Conservation (phyloP, 1,140 invertebrate genomes). For the Drosophila paulistorum region DNA sequence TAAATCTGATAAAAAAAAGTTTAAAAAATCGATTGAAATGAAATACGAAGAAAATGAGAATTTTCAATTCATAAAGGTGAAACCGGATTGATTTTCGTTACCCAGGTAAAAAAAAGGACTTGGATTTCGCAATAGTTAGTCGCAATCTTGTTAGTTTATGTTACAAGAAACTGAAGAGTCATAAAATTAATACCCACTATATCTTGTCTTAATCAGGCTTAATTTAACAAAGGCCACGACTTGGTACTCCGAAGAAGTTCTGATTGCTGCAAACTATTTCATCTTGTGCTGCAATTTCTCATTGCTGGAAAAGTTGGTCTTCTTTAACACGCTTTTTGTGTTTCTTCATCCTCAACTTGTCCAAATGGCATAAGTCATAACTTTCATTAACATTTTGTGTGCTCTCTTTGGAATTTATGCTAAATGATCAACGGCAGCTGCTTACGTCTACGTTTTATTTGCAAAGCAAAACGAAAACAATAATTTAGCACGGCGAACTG, state of each 20-base stretch:
- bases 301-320: not conserved
- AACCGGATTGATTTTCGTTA: too few species aligned
- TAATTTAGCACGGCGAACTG: constrained; percentile 61
- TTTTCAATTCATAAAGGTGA: too few species aligned
- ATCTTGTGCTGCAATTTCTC: not conserved
- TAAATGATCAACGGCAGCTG: constrained; percentile 75
- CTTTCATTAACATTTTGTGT: constrained; percentile 63
- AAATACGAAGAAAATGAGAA: too few species aligned
- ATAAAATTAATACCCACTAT: too few species aligned
- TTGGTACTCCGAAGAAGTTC: not conserved
- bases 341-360: constrained; percentile 8
- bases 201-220: too few species aligned
- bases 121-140: too few species aligned
- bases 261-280: not conserved
- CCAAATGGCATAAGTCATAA: constrained; percentile 32
- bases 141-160: too few species aligned
- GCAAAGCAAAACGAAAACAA: constrained; percentile 73
- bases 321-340: not conserved
- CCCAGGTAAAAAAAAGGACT: too few species aligned
- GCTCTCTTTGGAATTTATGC: constrained; percentile 62
- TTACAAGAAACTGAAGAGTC: too few species aligned
- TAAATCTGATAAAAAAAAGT: too few species aligned
- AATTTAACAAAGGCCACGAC: too few species aligned
- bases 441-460: constrained; percentile 73
- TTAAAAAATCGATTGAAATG: too few species aligned